These are phyloP conservation scores for Malurus elegans DNA, from an alignment of 2,113 vertebrate species.

Conservation along the genomic window DNA sequence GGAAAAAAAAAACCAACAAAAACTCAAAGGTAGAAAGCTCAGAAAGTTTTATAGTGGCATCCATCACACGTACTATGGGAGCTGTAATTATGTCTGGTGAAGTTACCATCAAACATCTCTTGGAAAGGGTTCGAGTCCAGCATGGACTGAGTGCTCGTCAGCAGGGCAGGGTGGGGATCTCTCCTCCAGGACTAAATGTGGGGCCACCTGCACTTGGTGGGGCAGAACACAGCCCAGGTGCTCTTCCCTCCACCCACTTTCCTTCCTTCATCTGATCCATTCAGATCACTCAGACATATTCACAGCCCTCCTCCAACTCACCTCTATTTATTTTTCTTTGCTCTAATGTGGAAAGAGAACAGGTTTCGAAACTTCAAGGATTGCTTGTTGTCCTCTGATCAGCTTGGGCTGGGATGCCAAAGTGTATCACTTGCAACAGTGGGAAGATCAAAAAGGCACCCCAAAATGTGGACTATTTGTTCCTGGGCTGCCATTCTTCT, in stretches of 20 bases:
- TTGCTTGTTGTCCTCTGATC: not conserved
- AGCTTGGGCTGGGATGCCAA: not conserved
- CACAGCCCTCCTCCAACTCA: not conserved
- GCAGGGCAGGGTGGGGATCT: not conserved
- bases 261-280: not conserved
- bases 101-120: not conserved
- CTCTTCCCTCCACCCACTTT: not conserved
- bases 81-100: not conserved
- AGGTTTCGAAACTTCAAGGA: not conserved
- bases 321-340: not conserved
- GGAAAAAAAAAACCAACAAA: too few species aligned
- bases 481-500: not conserved
- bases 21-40: not conserved
- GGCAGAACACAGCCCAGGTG: not conserved
- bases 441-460: not conserved
- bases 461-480: not conserved
- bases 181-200: not conserved
- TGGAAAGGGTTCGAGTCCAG: not conserved
- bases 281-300: not conserved
- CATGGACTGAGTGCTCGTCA: not conserved
- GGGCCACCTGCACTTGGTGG: not conserved
- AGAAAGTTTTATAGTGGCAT: not conserved
- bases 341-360: conserved; percentile 1
- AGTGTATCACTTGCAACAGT: not conserved
- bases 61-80: not conserved